Evolutionary conservation across 2,888 invertebrate genomes (phyloP), one percentile per base, ranked within the genome.

Genomic region (Orthonychiurus folsomi): DNA sequence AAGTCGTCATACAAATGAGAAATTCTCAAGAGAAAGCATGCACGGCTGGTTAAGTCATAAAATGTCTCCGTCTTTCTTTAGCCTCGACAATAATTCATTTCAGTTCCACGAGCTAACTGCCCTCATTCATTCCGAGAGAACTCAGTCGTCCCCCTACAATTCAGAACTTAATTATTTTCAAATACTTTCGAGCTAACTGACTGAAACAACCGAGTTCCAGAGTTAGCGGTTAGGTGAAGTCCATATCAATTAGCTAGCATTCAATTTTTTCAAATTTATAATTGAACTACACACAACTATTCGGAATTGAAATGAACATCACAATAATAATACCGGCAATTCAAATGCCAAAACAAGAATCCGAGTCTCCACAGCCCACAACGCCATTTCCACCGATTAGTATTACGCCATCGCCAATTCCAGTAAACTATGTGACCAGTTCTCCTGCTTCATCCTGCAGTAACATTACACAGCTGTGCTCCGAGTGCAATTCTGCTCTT

Each of bases 281-380:
- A n/a, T n/a, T n/a, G n/a, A n/a, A n/a, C n/a, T n/a, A n/a, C n/a
- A n/a, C 15, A 37, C 9, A 37, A 37, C 5, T 37, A 5, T 37
- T 18, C 5, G 3, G n/a, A n/a, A 12, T 24, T 25, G n/a, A 26
- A 50, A 73, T 73, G 73, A 73, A 73, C 60, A 73, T 73, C 54
- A 73, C 73, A 24, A 73, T 73, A 23, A 73, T 73, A 27, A 69
- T 73, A n/a, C 73, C 73, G 12, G 73, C 73, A 24, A 65, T 72
- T 24, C 65, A 65, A 47, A n/a, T 63, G 50, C 65, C 63, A 24
- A 55, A 9, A 9, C 3, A n/a, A 59, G 28, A 63, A 20, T 54
- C 64, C 24, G 66, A 66, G 18, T 70, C 73, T 37, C 73, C 72
- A 1, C 72, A 72, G 27, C 71, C 73, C 3, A 73, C 73, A 48